A percentile compares a stretch with the other conserved stretches of the same genome.
These are phyloP conservation scores for Trichopria drosophilae DNA, from an alignment of 2,888 invertebrate genomes.

Conservation along the genomic window DNA sequence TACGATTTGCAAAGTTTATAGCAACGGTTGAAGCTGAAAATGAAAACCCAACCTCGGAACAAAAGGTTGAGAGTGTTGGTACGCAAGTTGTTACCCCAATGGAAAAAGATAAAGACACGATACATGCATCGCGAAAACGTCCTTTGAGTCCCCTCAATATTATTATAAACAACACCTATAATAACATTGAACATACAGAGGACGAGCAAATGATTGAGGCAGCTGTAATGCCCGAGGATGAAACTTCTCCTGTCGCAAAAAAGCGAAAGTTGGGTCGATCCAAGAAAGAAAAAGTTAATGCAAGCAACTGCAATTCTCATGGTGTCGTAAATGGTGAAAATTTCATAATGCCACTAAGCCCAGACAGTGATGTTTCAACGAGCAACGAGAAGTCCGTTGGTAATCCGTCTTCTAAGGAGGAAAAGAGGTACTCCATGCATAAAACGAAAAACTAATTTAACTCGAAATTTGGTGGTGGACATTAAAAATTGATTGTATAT, in stretches of 20 bases:
- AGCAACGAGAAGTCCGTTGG: constrained; percentile 49
- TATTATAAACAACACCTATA: constrained; percentile 47
- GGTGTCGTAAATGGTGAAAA: constrained; percentile 51
- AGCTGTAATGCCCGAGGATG: constrained; percentile 32
- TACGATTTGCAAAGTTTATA: constrained; percentile 46
- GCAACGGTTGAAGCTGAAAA: constrained; percentile 39
- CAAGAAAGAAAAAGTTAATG: constrained; percentile 43
- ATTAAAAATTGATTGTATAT: too few species aligned
- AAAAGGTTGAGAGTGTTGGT: constrained; percentile 42
- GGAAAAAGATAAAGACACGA: constrained; percentile 40
- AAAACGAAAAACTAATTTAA: too few species aligned
- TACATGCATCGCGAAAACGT: constrained; percentile 45
- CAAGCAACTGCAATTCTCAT: constrained; percentile 2
- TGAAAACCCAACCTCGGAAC: constrained; percentile 30
- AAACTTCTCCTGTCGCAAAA: constrained; percentile 37
- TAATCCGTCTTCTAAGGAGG: constrained; percentile 47
- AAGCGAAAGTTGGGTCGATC: constrained; percentile 48
- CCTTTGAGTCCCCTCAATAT: constrained; percentile 50
- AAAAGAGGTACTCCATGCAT: constrained; percentile 51
- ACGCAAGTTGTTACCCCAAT: constrained; percentile 40
- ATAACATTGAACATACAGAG: constrained; percentile 48
- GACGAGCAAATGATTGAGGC: constrained; percentile 16
- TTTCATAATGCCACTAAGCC: constrained; percentile 56
- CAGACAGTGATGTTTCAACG: constrained; percentile 58
- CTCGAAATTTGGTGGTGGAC: too few species aligned